Evolutionary conservation across 2,797 vertebrate species (phyloP).

Genomic region (Champsocephalus esox): DNA sequence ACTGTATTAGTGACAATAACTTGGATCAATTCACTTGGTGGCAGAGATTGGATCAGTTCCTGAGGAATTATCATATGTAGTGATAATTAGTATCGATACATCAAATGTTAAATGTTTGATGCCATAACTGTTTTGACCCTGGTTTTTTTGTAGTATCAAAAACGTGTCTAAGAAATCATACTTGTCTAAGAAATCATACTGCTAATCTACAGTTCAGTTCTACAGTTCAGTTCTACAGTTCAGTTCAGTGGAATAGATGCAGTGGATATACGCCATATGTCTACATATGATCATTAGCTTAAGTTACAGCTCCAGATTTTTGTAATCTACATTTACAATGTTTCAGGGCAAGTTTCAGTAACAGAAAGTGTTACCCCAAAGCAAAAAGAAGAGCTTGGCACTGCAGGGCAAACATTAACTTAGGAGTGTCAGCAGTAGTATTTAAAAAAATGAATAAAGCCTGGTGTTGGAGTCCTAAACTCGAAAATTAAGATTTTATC

Average conservation of each 20-base stretch:
- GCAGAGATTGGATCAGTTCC: constrained; percentile 66
- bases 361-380: not conserved
- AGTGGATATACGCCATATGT: not conserved
- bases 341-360: not conserved
- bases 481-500: no score
- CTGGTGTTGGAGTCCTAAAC: no score
- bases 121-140: constrained; percentile 32
- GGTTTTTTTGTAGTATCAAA: constrained; percentile 10
- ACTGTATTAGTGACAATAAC: constrained; percentile 58
- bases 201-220: not conserved
- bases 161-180: constrained; percentile 44
- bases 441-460: no score
- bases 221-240: no score
- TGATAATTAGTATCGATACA: constrained; percentile 56
- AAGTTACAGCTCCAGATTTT: not conserved
- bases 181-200: constrained; percentile 40
- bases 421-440: not conserved
- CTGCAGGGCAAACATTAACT: not conserved
- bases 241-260: not conserved
- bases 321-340: not conserved
- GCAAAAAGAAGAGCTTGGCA: not conserved
- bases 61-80: constrained; percentile 44
- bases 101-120: constrained; percentile 35
- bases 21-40: constrained; percentile 67
- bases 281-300: not conserved